Evolutionary conservation across 2,113 vertebrate genomes (phyloP), one percentile per base, ranked within the genome.

Genomic region (Psittacus erithacus): DNA sequence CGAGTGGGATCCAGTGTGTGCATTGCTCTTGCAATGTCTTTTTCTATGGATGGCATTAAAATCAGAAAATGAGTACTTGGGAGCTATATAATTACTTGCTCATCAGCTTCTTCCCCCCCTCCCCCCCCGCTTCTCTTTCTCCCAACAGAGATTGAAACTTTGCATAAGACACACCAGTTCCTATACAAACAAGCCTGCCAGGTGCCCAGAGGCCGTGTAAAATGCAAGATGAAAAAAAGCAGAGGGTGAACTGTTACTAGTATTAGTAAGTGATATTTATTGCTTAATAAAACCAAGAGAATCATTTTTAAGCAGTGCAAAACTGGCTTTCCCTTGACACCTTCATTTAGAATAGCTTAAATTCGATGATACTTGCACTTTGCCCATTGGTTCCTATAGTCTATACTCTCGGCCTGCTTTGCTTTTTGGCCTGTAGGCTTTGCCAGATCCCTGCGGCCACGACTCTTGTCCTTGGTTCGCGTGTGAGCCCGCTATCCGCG

Each of bases 41-140:
- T 27, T 92, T 35, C 33, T 77, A 39, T 17, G 57, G 82, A 24
- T 29, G 29, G 76, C 44, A 38, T 52, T 86, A 27, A 89, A 67
- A 38, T 29, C 49, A 67, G 89, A 91, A 81, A 83, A 71, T 12
- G 25, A 67, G 25, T 28, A 27, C n/a, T 46, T 0, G 1, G 12
- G 28, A 59, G 47, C 70, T 89, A 81, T 4, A 6, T 38, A 86
- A 76, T 23, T 62, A 38, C 68, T 68, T 44, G 39, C n/a, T 81
- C 46, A 47, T 31, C 22, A 57, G 33, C 52, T 39, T 60, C 3
- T 4, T 12, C 1, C 1, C 1, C 0, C 1, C 1, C 1, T 1
- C 0, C 1, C 7, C 2, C 10, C 2, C 11, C 7, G 5, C 10
- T 11, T 17, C 7, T 3, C 29, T 10, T 6, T 39, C 39, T 10